A percentile compares a stretch with the other conserved stretches of the same genome.
Conservation (phyloP, 2,113 vertebrate genomes). For the Puffinus mauretanicus region DNA sequence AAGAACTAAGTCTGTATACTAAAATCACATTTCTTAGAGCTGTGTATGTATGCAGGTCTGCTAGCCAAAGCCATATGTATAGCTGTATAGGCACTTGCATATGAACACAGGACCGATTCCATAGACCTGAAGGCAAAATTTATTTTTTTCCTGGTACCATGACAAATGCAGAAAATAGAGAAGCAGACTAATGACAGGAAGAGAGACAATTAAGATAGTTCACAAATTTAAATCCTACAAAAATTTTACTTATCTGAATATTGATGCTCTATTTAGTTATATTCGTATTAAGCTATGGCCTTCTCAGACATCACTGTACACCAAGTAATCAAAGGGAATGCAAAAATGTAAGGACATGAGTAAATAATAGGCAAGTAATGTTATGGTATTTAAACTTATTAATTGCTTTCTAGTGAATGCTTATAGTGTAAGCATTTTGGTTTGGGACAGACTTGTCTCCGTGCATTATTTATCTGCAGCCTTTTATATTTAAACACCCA, state of each 20-base stretch:
- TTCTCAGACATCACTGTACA: slow-evolving; percentile 2
- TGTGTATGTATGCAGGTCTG: neutral
- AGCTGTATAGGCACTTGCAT: neutral
- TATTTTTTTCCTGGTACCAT: neutral
- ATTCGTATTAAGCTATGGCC: neutral
- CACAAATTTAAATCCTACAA: slow-evolving; percentile 42
- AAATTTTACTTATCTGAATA: slow-evolving; percentile 7
- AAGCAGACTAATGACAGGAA: neutral
- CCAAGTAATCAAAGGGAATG: neutral
- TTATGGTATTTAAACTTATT: neutral
- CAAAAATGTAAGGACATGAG: neutral
- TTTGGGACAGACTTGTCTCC: neutral
- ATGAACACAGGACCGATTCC: neutral
- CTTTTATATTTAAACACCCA: neutral
- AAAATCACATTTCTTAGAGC: neutral
- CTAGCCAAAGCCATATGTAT: neutral
- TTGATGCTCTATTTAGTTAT: neutral
- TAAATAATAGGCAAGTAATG: neutral
- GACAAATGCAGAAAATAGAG: neutral
- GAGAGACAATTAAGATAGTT: neutral
- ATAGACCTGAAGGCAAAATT: neutral
- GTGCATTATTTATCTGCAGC: neutral
- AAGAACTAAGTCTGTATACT: neutral
- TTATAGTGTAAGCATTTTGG: neutral
- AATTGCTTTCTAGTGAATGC: neutral